These are phyloP conservation scores for Psix sp. DNA, from an alignment of 1,140 invertebrate species.

Conservation along the genomic window DNA sequence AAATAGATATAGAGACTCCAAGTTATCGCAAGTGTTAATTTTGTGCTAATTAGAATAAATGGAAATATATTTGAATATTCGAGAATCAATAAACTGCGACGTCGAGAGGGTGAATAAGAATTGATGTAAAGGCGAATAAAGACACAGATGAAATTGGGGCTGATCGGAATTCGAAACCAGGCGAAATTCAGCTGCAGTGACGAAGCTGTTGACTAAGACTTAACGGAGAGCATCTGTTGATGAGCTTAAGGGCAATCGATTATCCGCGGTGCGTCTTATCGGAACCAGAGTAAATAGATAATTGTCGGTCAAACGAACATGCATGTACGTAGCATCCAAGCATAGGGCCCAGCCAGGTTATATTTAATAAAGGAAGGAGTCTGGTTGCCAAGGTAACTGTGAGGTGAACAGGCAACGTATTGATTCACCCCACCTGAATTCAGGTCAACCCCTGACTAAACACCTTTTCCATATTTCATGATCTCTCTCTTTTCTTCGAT, in stretches of 20 bases:
- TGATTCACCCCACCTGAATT: constrained; percentile 78
- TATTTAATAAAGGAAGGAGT: constrained; percentile 76
- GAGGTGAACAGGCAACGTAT: constrained; percentile 76
- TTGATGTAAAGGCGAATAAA: no score
- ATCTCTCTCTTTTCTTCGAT: constrained; percentile 34
- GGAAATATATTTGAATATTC: no score
- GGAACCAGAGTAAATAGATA: not conserved
- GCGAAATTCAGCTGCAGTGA: not conserved
- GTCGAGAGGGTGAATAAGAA: no score
- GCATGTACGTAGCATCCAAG: not conserved
- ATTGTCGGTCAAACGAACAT: not conserved
- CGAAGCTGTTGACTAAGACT: constrained; percentile 1
- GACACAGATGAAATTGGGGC: no score
- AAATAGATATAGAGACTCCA: no score
- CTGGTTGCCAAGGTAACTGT: constrained; percentile 74
- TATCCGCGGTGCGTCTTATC: constrained; percentile 21
- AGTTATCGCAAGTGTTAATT: no score
- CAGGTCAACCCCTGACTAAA: constrained; percentile 77
- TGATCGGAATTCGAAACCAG: no score
- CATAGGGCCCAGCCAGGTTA: constrained; percentile 62
- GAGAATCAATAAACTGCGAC: no score
- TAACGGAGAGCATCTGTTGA: constrained; percentile 15
- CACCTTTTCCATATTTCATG: constrained; percentile 68
- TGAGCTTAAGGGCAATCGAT: constrained; percentile 13
- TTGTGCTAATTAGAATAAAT: no score